These are phyloP conservation scores for Tridacna crocea DNA, from an alignment of 2,888 invertebrate species.

Conservation along the genomic window DNA sequence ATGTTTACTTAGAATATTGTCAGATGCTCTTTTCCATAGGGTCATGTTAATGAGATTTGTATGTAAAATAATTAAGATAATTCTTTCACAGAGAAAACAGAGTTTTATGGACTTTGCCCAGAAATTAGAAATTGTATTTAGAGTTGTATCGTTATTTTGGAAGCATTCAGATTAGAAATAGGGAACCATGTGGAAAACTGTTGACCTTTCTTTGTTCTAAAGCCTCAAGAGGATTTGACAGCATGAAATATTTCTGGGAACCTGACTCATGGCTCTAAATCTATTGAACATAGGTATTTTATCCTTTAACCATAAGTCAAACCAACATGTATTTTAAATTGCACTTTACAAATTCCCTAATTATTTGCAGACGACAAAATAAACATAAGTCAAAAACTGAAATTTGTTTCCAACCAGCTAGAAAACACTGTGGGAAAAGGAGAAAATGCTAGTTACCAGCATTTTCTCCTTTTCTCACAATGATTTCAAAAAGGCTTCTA, in stretches of 20 bases:
- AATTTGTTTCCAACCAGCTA: too few relatives aligned
- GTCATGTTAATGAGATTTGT: too few relatives aligned
- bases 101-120: too few relatives aligned
- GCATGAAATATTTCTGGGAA: neutral
- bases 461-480: constrained; percentile 7
- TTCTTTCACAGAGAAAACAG: too few relatives aligned
- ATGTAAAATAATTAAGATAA: too few relatives aligned
- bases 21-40: too few relatives aligned
- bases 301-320: neutral
- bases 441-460: neutral
- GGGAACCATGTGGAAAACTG: neutral
- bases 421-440: neutral
- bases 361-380: too few relatives aligned
- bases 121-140: too few relatives aligned
- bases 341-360: neutral
- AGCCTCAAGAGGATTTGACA: neutral
- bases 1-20: neutral
- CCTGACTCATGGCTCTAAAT: too few relatives aligned
- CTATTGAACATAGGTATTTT: neutral
- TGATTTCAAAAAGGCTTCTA: neutral
- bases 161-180: neutral
- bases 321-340: neutral
- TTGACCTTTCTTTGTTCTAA: neutral
- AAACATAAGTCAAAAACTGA: too few relatives aligned
- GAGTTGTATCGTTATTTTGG: too few relatives aligned